Evolutionary conservation across 1,140 invertebrate genomes (phyloP), one percentile per base, ranked within the genome.

Genomic region (Drosophila nigrodunni): DNA sequence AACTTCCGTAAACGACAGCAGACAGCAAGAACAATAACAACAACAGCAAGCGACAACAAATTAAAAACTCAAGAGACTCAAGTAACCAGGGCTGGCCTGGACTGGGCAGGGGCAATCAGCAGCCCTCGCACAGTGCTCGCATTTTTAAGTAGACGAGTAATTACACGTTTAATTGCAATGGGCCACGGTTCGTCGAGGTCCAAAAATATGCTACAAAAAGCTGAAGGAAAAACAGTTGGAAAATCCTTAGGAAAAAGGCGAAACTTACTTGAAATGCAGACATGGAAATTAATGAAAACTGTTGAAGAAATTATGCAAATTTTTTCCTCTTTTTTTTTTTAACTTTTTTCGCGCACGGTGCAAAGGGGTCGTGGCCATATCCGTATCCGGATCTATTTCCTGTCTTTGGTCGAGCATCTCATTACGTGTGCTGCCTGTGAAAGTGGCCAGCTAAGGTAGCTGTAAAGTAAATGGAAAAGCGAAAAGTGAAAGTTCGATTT

Each of bases 141-240:
- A 87, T 83, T 80, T 80, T 83, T 80, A 87, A 87, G 77, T 65
- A 90, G 82, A 66, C 69, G 54, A 80, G 81, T 91, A 91, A 91
- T 91, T 91, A 91, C 90, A 91, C 82, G 74, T 91, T 91, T 91
- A 91, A 91, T 91, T 91, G 90, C 83, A 82, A 74, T 74, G 81
- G 61, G 71, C 61, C 62, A 65, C 52, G 72, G 65, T 65, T 74
- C 37, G 58, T 7, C 52, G 61, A 54, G 30, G 25, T 39, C 59
- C 59, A 66, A 77, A 79, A 82, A 80, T 77, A 83, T 82, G 79
- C 72, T 62, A 64, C 21, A 47, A 41, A 52, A 61, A 37, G 30
- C 15, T 6, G 15, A 50, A n/a, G 41, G 39, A 68, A 66, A 58
- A 55, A 13, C 0, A 15, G 39, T 39, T 10, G 13, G 35, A 35